Conservation (phyloP, 2,888 invertebrate species). For the Hemicrepidius hirtus region DNA sequence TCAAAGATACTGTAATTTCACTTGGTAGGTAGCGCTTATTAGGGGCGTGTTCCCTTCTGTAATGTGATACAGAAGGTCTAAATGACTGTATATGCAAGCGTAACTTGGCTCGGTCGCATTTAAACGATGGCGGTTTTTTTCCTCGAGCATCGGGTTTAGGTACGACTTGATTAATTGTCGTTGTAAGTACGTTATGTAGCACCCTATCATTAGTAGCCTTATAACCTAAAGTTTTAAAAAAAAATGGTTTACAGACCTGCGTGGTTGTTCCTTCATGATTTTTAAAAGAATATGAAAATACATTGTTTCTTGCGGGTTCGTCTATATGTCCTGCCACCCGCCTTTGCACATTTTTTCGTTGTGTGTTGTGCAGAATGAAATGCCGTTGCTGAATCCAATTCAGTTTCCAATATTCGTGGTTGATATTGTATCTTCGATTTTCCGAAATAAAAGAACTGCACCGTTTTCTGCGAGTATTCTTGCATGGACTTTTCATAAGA, state of each 20-base stretch:
- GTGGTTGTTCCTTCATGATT: neutral
- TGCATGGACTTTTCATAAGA: constrained; percentile 19
- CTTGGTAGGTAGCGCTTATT: too few species aligned
- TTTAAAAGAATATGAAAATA: constrained; percentile 17
- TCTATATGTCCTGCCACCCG: neutral
- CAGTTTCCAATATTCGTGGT: constrained; percentile 8
- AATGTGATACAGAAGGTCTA: constrained; percentile 30
- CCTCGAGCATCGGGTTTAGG: neutral
- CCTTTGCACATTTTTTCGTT: constrained; percentile 17
- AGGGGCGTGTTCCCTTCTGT: too few species aligned
- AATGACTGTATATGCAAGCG: constrained; percentile 33
- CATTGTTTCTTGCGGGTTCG: constrained; percentile 11
- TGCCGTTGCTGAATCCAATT: constrained; percentile 13
- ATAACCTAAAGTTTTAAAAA: constrained; percentile 20
- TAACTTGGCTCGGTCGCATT: constrained; percentile 11
- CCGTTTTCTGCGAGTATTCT: neutral
- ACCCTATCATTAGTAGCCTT: constrained; percentile 15
- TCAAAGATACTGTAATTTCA: too few species aligned
- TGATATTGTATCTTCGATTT: constrained; percentile 4
- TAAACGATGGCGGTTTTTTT: constrained; percentile 13
- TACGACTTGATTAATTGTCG: constrained; percentile 12
- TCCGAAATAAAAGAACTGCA: constrained; percentile 15
- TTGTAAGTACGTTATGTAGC: constrained; percentile 13
- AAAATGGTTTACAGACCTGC: neutral
- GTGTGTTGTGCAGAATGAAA: constrained; percentile 9